Percentiles rank a stretch among this genome's conserved stretches.
Evolutionary conservation across 2,797 vertebrate species (phyloP).

Genomic region (Falco naumanni): DNA sequence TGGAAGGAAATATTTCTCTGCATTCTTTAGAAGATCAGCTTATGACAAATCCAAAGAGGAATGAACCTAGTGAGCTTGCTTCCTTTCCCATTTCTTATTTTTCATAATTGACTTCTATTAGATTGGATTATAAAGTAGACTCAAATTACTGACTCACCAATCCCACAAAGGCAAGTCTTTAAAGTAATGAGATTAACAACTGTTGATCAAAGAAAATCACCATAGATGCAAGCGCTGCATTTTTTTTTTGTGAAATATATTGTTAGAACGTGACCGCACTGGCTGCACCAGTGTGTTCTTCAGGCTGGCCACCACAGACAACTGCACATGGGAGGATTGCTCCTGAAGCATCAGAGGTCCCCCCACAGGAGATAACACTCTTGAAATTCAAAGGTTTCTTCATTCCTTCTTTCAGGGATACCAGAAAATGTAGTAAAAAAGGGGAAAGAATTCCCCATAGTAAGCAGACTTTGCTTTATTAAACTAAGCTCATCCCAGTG

Average conservation of each 20-base stretch:
- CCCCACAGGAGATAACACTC: background rate
- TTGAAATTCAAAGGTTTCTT: background rate
- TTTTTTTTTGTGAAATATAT: background rate
- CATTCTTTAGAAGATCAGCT: conserved; percentile 32
- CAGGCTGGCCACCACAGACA: background rate
- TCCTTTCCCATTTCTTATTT: conserved; percentile 61
- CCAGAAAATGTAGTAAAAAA: background rate
- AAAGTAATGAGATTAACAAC: conserved; percentile 55
- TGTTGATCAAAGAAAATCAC: conserved; percentile 54
- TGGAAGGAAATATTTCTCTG: background rate
- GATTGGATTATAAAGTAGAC: conserved; percentile 51
- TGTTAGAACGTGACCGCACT: background rate
- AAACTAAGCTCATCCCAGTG: background rate
- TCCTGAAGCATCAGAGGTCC: background rate
- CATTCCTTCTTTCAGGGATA: background rate
- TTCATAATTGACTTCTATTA: conserved; percentile 60
- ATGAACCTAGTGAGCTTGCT: conserved; percentile 36
- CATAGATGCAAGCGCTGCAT: conserved; percentile 12
- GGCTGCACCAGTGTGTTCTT: background rate
- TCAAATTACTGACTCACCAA: conserved; percentile 57
- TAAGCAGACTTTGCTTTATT: background rate
- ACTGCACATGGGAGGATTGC: background rate
- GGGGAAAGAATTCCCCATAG: background rate
- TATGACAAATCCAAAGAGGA: conserved; percentile 54
- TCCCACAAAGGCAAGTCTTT: conserved; percentile 54